Evolutionary conservation across 2,113 vertebrate species (phyloP).

Genomic region (Vombatus ursinus): DNA sequence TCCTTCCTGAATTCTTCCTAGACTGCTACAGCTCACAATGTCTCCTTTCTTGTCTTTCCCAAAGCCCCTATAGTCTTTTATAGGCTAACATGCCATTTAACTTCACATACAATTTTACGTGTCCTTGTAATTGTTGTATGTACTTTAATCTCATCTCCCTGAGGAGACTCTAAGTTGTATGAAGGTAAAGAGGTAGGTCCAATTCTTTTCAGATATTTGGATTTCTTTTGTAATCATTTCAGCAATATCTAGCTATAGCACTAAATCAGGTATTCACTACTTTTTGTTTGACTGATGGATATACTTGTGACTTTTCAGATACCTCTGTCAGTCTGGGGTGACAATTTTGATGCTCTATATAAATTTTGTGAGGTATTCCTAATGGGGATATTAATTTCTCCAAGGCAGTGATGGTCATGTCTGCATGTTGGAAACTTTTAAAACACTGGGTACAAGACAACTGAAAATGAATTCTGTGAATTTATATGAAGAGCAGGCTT

Average conservation of each 20-base stretch:
- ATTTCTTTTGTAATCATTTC: neutral
- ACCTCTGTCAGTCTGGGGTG: neutral
- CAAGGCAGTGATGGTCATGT: neutral
- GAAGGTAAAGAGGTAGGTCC: neutral
- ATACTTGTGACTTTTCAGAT: neutral
- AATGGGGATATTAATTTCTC: neutral
- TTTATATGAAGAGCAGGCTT: neutral
- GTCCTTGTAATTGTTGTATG: neutral
- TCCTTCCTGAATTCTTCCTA: neutral
- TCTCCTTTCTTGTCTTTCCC: neutral
- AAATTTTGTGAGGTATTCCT: neutral
- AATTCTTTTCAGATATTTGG: neutral
- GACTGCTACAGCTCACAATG: neutral
- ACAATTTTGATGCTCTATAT: neutral
- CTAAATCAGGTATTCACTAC: neutral
- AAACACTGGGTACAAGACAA: neutral
- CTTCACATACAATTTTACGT: neutral
- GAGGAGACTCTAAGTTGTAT: neutral
- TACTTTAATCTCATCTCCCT: neutral
- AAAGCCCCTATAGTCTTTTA: neutral
- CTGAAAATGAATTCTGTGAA: neutral
- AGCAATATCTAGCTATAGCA: neutral
- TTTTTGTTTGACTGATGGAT: neutral
- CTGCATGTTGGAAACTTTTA: neutral
- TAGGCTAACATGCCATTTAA: neutral